Evolutionary conservation across 2,113 vertebrate species (phyloP).

Genomic region (Aldabrachelys gigantea): DNA sequence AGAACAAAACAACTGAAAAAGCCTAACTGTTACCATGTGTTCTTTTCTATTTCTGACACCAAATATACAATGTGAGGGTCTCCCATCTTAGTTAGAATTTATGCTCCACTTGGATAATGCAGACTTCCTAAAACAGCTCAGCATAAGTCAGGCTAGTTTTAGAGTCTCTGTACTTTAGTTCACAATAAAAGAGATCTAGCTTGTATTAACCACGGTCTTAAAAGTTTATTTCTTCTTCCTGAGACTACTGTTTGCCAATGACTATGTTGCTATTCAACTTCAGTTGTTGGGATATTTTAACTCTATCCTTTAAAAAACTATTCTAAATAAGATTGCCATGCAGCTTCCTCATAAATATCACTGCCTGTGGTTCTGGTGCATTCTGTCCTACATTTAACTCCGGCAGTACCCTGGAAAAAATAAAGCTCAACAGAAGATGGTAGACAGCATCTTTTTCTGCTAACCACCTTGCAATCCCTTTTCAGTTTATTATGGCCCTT

Average conservation of each 20-base stretch:
- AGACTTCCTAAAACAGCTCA: constrained; percentile 55
- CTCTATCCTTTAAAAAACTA: constrained; percentile 25
- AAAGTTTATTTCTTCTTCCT: background rate
- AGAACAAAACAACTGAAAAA: background rate
- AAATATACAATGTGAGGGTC: constrained; percentile 15
- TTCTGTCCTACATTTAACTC: background rate
- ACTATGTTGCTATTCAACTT: constrained; percentile 39
- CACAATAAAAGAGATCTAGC: background rate
- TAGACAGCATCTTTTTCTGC: background rate
- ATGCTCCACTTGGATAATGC: constrained; percentile 59
- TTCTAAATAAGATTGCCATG: constrained; percentile 39
- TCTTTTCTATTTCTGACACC: background rate
- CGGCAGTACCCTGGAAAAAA: background rate
- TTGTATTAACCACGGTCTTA: constrained; percentile 42
- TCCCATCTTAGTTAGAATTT: constrained; percentile 55
- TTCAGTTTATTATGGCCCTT: background rate
- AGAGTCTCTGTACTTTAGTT: constrained; percentile 29
- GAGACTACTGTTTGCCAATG: background rate
- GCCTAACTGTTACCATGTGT: background rate
- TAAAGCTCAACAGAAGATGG: background rate
- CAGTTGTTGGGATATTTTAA: constrained; percentile 40
- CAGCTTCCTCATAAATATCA: constrained; percentile 63
- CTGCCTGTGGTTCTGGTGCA: background rate
- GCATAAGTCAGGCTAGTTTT: constrained; percentile 64
- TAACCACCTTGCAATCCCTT: background rate